Evolutionary conservation across 2,797 vertebrate genomes (phyloP), one percentile per base, ranked within the genome.

Genomic region (Platyrinchus mystaceus): DNA sequence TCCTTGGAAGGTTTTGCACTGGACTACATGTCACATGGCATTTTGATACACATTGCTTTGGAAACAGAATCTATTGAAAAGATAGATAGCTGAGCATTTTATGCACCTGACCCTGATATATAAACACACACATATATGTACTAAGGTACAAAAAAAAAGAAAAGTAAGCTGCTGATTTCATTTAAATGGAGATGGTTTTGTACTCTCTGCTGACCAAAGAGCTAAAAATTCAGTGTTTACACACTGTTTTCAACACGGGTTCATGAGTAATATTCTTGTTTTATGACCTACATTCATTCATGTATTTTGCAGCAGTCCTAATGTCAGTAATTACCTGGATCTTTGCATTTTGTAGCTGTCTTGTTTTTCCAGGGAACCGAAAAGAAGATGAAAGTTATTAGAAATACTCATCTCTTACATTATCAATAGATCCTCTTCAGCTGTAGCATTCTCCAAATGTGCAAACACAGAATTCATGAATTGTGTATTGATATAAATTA

Each of bases 401-500:
- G 70, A 84, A 93, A 75, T 89, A 84, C 53, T 90, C 14, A 32
- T 56, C 58, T 87, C 41, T 64, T 82, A 69, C 16, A 67, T 86
- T 88, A 80, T 77, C 71, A 47, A 59, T 60, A 89, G 77, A 87
- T 89, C 32, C 36, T 84, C 62, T 74, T 79, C 67, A 90, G 78
- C 79, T 79, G 24, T 81, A 91, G 66, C 47, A 30, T 93, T 88
- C 87, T 91, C 46, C 87, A 92, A 84, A 92, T 56, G 81, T 43
- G 36, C 71, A 94, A 91, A 87, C 82, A 90, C 39, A 78, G 58
- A 91, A 73, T 70, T 89, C 74, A 94, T 95, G 81, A 96, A 93
- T 90, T 95, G 71, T 79, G 62, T 78, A 91, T 83, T 84, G 66
- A 87, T 89, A 92, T 92, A 88, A 93, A 92, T 96, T 91, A 97